phyloP scores from a whole-genome alignment of 2,797 vertebrate genomes.

The Adrianichthys oophorus region DNA sequence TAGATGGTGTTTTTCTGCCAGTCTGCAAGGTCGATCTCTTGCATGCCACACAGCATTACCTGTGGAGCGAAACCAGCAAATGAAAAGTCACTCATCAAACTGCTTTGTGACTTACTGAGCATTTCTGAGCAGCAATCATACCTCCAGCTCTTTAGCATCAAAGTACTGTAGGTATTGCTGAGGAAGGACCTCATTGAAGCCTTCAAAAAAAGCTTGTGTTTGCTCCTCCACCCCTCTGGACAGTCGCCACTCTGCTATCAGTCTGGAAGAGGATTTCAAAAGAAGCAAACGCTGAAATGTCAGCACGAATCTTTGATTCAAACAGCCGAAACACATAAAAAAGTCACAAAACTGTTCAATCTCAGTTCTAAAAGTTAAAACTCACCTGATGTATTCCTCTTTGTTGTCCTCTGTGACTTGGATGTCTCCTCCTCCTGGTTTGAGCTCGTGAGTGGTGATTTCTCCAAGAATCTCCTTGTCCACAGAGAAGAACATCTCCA shows the following conservation, averaged over 20 bases:
- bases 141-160: constrained; percentile 97
- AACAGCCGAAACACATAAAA: background rate
- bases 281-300: constrained; percentile 66
- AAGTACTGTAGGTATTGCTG: constrained; percentile 98
- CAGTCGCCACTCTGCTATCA: constrained; percentile 96
- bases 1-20: constrained; percentile 98
- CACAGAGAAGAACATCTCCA: constrained; percentile 99
- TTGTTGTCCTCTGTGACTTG: constrained; percentile 97
- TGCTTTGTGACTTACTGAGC: background rate
- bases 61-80: constrained; percentile 15
- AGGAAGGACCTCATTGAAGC: constrained; percentile 96
- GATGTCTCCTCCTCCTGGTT: constrained; percentile 90
- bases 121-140: constrained; percentile 41
- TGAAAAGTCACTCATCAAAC: background rate
- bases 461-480: constrained; percentile 97
- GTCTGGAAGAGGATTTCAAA: constrained; percentile 64
- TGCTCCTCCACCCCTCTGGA: constrained; percentile 97
- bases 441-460: constrained; percentile 95
- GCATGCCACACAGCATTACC: constrained; percentile 99
- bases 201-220: constrained; percentile 96
- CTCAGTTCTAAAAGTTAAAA: background rate
- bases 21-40: constrained; percentile 94
- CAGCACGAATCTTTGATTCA: background rate
- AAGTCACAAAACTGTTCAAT: background rate
- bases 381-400: constrained; percentile 96